phyloP scores from a whole-genome alignment of 2,797 vertebrate species.

The Sebastes iracundus region DNA sequence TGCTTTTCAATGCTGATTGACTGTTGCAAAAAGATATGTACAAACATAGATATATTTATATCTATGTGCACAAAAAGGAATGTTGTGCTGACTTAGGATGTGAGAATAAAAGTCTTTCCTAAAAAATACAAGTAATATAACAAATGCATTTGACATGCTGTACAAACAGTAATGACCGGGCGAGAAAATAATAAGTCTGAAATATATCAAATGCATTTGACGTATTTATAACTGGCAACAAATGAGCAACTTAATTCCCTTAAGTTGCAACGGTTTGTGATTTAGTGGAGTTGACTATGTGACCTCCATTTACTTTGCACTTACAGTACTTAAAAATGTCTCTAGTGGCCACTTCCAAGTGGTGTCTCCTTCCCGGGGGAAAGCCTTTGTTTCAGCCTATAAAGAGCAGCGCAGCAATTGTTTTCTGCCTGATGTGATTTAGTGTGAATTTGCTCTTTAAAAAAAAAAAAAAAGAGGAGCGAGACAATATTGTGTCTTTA shows the following conservation, averaged over 20 bases:
- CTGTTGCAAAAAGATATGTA: neutral
- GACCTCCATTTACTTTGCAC: conserved; percentile 38
- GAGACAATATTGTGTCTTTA: conserved; percentile 24
- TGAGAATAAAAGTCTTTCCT: neutral
- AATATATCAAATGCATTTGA: neutral
- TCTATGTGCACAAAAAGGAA: neutral
- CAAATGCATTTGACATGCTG: neutral
- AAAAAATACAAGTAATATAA: neutral
- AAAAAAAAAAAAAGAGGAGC: conserved; percentile 33
- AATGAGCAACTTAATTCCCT: neutral
- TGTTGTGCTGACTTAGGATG: neutral
- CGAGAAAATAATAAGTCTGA: neutral
- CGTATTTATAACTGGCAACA: neutral
- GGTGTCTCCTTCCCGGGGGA: neutral
- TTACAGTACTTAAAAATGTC: conserved; percentile 36
- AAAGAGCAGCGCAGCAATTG: conserved; percentile 33
- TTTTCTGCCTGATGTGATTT: conserved; percentile 59
- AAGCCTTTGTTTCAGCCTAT: conserved; percentile 11
- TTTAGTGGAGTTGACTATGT: conserved; percentile 13
- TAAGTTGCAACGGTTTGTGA: conserved; percentile 1
- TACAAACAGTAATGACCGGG: neutral
- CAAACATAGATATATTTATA: neutral
- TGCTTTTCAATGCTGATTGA: neutral
- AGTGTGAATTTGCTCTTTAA: conserved; percentile 53
- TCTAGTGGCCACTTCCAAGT: conserved; percentile 30